These are phyloP conservation scores for Acromyrmex echinatior DNA, from an alignment of 1,140 invertebrate genomes.

Conservation along the genomic window DNA sequence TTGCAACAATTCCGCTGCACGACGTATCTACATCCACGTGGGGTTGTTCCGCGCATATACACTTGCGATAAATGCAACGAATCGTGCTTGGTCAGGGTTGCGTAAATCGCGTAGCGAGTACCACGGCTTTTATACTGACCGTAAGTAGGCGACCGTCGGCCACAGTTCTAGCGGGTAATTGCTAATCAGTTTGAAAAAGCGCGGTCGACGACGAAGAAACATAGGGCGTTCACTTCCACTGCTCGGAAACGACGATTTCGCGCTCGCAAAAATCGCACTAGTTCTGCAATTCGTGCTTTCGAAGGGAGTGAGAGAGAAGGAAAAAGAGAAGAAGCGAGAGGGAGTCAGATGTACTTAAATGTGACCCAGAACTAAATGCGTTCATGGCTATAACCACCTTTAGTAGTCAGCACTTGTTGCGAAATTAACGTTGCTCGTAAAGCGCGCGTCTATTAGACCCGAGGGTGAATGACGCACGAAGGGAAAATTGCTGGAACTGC, in stretches of 20 bases:
- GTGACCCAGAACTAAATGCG: conserved; percentile 58
- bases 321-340: not conserved
- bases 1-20: conserved; percentile 74
- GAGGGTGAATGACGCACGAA: conserved; percentile 64
- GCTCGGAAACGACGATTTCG: conserved; percentile 36
- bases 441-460: conserved; percentile 63
- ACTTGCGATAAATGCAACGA: conserved; percentile 50
- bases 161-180: conserved; percentile 51
- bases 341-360: conserved; percentile 26
- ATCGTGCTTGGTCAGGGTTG: conserved; percentile 58
- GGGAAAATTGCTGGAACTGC: conserved; percentile 52
- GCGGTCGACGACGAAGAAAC: not conserved
- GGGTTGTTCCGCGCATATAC: conserved; percentile 54
- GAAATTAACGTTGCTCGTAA: conserved; percentile 71
- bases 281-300: not conserved
- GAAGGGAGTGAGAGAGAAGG: not conserved
- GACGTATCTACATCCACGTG: conserved; percentile 56
- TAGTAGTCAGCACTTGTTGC: conserved; percentile 56
- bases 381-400: conserved; percentile 50
- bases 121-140: conserved; percentile 38
- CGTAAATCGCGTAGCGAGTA: conserved; percentile 56
- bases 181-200: conserved; percentile 59
- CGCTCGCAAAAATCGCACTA: conserved; percentile 3
- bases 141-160: conserved; percentile 27
- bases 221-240: conserved; percentile 2